Percentiles rank a stretch among this genome's conserved stretches.
These are phyloP conservation scores for Euphydryas editha DNA, from an alignment of 2,888 invertebrate species.

Conservation along the genomic window DNA sequence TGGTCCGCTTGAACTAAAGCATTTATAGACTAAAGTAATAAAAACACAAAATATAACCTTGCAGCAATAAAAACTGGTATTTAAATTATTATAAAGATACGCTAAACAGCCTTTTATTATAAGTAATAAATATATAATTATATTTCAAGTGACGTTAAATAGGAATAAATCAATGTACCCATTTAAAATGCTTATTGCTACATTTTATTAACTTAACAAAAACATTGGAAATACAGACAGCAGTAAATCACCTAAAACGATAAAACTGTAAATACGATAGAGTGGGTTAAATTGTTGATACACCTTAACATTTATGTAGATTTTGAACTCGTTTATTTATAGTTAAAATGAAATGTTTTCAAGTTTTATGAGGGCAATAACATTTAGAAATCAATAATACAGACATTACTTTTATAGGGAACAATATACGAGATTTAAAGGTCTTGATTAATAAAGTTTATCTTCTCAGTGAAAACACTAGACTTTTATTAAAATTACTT, in stretches of 20 bases:
- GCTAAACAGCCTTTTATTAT: neutral
- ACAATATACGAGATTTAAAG: too few species aligned
- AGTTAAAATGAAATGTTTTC: neutral
- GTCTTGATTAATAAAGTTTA: neutral
- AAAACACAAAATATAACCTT: too few species aligned
- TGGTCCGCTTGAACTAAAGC: too few species aligned
- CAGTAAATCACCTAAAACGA: neutral
- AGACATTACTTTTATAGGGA: neutral
- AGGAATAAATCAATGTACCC: neutral
- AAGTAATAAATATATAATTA: neutral
- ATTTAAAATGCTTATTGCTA: neutral
- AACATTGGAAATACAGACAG: neutral
- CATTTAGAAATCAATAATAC: slow-evolving; percentile 6
- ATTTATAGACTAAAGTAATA: too few species aligned
- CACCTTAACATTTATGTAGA: neutral
- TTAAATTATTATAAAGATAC: too few species aligned
- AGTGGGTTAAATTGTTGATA: neutral
- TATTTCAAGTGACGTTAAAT: neutral
- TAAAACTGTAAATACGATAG: slow-evolving; percentile 5
- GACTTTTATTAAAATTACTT: neutral
- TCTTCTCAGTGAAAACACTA: neutral
- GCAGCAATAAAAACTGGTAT: too few species aligned
- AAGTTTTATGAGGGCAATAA: neutral
- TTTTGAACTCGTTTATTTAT: neutral
- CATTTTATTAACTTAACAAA: neutral